Evolutionary conservation across 2,888 invertebrate species (phyloP).

Genomic region (Sympetrum striolatum): DNA sequence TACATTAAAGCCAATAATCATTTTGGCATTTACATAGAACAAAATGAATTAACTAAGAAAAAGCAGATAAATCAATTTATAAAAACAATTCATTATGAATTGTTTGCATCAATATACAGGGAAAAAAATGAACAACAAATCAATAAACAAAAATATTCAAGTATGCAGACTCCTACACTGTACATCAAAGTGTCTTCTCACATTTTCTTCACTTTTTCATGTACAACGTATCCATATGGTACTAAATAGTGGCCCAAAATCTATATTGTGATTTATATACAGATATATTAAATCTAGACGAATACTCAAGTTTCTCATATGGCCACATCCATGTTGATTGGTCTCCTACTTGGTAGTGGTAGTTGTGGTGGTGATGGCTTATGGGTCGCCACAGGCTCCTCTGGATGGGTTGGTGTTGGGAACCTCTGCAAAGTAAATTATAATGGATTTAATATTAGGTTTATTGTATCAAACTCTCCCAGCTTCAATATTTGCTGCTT

Average conservation of each 20-base stretch:
- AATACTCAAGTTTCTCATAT: neutral
- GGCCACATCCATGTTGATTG: neutral
- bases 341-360: neutral
- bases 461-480: no score
- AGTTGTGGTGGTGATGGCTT: neutral
- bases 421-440: neutral
- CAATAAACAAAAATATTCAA: neutral
- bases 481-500: no score
- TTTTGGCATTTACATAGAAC: neutral
- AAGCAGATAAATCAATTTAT: neutral
- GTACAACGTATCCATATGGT: neutral
- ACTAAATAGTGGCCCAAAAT: neutral
- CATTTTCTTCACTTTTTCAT: neutral
- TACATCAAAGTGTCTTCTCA: neutral
- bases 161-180: neutral
- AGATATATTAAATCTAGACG: neutral
- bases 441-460: neutral
- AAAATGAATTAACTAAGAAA: neutral
- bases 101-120: slow-evolving; percentile 20
- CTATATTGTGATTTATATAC: neutral
- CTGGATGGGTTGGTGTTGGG: slow-evolving; percentile 44
- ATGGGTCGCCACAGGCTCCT: slow-evolving; percentile 10
- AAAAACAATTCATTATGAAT: neutral
- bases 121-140: neutral
- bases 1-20: neutral